Evolutionary conservation across 1,140 invertebrate species (phyloP).

Genomic region (Camponotus floridanus): DNA sequence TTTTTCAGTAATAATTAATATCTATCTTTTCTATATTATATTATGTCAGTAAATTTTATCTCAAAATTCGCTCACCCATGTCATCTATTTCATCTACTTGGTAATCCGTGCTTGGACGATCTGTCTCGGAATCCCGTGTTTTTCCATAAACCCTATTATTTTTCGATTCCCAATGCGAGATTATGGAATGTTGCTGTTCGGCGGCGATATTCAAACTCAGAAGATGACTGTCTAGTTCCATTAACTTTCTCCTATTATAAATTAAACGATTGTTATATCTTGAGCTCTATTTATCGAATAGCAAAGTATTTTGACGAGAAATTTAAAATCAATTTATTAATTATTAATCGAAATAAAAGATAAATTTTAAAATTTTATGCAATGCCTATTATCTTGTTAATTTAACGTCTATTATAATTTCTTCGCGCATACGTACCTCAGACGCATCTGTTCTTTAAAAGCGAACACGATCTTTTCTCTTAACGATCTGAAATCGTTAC

Average conservation of each 20-base stretch:
- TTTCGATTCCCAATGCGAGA: conserved; percentile 94
- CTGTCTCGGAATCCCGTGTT: conserved; percentile 82
- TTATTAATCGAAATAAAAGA: conserved; percentile 53
- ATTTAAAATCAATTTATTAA: too few relatives aligned
- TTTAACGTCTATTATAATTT: neutral
- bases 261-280: neutral
- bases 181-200: conserved; percentile 94
- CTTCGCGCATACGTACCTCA: conserved; percentile 87
- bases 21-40: neutral
- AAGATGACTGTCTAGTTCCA: conserved; percentile 95
- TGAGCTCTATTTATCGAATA: too few relatives aligned
- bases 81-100: conserved; percentile 85
- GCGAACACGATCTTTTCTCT: conserved; percentile 94
- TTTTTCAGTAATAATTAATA: too few relatives aligned
- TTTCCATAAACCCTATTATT: conserved; percentile 92
- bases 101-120: conserved; percentile 86
- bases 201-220: conserved; percentile 94
- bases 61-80: conserved; percentile 83
- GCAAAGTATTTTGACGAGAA: too few relatives aligned
- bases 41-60: neutral
- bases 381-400: neutral
- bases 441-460: conserved; percentile 96
- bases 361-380: neutral
- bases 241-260: conserved; percentile 88
- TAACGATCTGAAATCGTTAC: conserved; percentile 90